Evolutionary conservation across 2,888 invertebrate genomes (phyloP), one percentile per base, ranked within the genome.

Genomic region (Drosophila colorata): DNA sequence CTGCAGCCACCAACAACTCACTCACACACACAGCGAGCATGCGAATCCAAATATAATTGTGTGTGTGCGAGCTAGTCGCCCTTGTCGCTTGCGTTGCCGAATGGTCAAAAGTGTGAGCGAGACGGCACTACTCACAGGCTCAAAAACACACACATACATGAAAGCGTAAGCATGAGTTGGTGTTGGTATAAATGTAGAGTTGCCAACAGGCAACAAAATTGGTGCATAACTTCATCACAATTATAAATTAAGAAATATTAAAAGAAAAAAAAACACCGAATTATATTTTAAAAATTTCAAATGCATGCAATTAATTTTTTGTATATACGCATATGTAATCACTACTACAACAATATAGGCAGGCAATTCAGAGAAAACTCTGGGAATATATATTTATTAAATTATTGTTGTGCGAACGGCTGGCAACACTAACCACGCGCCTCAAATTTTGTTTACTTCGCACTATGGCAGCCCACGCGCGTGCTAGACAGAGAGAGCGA

Each of bases 371-470:
- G 1, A 33, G 13, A 33, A 38, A 14, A 38, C 8, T 8, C 28
- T 9, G 4, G 11, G 2, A 16, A 11, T 31, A 31, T 18, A 16
- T 31, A 6, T 11, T 11, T 33, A 16, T 11, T 28, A 16, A 11
- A 28, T 31, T 11, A 4, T 18, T 28, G 11, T 11, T n/a, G 16
- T 35, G 2, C 3, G 0, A 16, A 14, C 8, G 35, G 47, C 25
- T 75, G 77, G 52, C 71, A 78, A 63, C 64, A 56, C 75, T 79
- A 41, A 31, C 23, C 9, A 16, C 44, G 49, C 37, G 51, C 44
- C 44, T 65, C 41, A 58, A 64, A 61, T 65, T 63, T 84, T 80
- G 81, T 78, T 80, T 80, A 80, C 85, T 80, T 78, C 79, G 20
- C 16, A 44, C 47, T 20, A 38, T 56, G 43, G 31, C 59, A 64